phyloP scores from a whole-genome alignment of 2,888 invertebrate species.

The Drosophila leonis region DNA sequence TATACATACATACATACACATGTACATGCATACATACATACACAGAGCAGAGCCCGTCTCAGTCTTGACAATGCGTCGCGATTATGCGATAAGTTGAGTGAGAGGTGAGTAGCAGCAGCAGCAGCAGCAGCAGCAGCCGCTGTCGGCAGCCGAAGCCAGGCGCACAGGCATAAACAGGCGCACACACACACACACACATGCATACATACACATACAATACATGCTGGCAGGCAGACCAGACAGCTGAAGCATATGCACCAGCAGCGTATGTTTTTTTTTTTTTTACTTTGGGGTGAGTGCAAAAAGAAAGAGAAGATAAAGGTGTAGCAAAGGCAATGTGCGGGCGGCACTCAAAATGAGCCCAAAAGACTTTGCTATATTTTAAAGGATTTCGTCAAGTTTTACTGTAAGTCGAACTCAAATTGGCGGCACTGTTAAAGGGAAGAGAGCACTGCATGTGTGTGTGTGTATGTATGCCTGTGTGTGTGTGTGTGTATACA shows the following conservation, averaged over 20 bases:
- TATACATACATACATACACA: conserved; percentile 15
- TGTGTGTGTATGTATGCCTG: background rate
- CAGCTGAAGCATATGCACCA: conserved; percentile 54
- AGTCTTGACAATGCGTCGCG: conserved; percentile 76
- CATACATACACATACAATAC: conserved; percentile 6
- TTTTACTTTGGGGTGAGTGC: background rate
- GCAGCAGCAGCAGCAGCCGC: conserved; percentile 23
- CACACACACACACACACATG: conserved; percentile 10
- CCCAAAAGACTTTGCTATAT: conserved; percentile 30
- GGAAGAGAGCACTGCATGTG: background rate
- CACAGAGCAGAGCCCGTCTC: conserved; percentile 26
- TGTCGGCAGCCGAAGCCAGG: conserved; percentile 14
- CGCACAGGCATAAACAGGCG: conserved; percentile 24
- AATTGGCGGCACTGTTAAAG: conserved; percentile 5
- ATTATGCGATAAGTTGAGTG: conserved; percentile 77
- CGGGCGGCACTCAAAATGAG: conserved; percentile 24
- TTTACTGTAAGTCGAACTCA: conserved; percentile 12
- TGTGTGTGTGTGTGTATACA: background rate
- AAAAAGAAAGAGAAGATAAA: conserved; percentile 29
- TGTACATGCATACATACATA: conserved; percentile 1
- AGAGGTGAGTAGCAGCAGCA: conserved; percentile 49
- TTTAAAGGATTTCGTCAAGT: conserved; percentile 49
- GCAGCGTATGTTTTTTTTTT: conserved; percentile 20
- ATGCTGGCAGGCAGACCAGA: conserved; percentile 31
- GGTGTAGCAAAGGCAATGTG: conserved; percentile 38